Percentiles rank a stretch among this genome's conserved stretches.
Evolutionary conservation across 1,140 invertebrate genomes (phyloP).

Genomic region (Papilio polyxenes): DNA sequence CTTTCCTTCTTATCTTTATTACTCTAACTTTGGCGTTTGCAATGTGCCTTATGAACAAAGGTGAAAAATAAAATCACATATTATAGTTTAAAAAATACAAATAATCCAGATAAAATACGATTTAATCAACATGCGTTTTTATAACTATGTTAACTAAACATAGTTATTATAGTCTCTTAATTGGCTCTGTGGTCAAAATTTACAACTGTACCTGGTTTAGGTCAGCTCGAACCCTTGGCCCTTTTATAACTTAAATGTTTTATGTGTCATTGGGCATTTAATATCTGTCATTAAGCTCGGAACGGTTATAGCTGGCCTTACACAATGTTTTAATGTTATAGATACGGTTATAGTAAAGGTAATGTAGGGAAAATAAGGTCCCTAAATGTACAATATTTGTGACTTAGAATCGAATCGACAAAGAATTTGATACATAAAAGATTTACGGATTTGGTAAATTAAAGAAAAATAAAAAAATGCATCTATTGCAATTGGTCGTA

Average conservation of each 20-base stretch:
- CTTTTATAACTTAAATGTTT: constrained; percentile 74
- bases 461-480: too few species aligned
- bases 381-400: constrained; percentile 28
- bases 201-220: constrained; percentile 21
- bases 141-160: neutral
- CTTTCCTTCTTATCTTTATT: constrained; percentile 30
- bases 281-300: constrained; percentile 67
- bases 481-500: too few species aligned
- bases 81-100: neutral
- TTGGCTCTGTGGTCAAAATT: constrained; percentile 20
- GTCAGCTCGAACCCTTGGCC: constrained; percentile 52
- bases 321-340: constrained; percentile 37
- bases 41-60: constrained; percentile 21
- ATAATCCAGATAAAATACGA: too few species aligned
- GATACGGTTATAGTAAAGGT: constrained; percentile 39
- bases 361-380: constrained; percentile 40
- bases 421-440: neutral
- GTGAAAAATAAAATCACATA: neutral
- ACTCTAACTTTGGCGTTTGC: constrained; percentile 17
- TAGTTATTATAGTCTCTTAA: neutral
- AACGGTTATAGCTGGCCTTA: constrained; percentile 66
- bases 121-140: neutral
- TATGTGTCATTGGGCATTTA: constrained; percentile 62
- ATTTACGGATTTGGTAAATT: neutral
- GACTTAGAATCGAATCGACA: constrained; percentile 4